These are phyloP conservation scores for Pheosia gnoma DNA, from an alignment of 2,888 invertebrate species.

Conservation along the genomic window DNA sequence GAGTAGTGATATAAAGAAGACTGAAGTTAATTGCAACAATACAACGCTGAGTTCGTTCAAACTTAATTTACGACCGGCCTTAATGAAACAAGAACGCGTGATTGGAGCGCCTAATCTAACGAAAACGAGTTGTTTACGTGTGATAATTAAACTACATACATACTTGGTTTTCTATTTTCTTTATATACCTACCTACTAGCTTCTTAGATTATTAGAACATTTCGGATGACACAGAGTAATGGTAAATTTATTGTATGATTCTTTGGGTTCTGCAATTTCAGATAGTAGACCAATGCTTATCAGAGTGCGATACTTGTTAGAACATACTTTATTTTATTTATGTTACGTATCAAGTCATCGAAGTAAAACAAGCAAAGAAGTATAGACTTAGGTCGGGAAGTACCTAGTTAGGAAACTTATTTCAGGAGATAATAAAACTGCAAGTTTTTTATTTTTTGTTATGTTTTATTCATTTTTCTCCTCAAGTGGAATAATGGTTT, in stretches of 20 bases:
- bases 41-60: slow-evolving; percentile 26
- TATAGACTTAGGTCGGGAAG: no score
- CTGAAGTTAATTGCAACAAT: slow-evolving; percentile 3
- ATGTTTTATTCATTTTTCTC: not conserved
- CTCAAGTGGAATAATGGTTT: not conserved
- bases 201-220: no score
- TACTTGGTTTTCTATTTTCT: no score
- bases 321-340: no score
- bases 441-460: no score
- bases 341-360: not conserved
- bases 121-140: slow-evolving; percentile 28
- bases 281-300: no score
- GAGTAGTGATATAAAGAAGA: not conserved
- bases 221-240: no score
- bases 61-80: slow-evolving; percentile 37
- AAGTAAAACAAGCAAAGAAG: not conserved
- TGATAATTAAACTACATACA: slow-evolving; percentile 15
- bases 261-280: no score
- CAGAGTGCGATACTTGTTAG: not conserved
- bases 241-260: no score
- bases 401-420: no score
- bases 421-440: no score
- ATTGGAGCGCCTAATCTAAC: slow-evolving; percentile 34
- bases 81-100: slow-evolving; percentile 33
- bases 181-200: no score